Conservation (phyloP, 2,113 vertebrate species). For the Centropus unirufus region DNA sequence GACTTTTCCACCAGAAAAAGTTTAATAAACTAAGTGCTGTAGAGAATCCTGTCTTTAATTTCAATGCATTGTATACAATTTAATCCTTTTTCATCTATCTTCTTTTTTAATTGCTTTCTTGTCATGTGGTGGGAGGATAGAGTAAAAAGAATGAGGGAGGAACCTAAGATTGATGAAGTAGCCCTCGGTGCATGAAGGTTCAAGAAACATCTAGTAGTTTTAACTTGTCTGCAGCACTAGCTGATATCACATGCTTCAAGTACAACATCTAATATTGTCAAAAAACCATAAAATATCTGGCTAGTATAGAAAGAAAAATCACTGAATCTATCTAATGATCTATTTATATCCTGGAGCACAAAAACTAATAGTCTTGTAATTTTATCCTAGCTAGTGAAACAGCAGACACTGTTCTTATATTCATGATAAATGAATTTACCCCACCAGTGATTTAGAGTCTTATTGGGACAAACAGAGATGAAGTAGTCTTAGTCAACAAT, state of each 20-base stretch:
- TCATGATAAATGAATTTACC: conserved; percentile 44
- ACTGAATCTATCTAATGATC: background rate
- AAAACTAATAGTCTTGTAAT: conserved; percentile 21
- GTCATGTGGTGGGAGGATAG: background rate
- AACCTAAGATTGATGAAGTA: background rate
- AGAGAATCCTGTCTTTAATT: background rate
- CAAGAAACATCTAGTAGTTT: background rate
- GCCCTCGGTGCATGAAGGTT: background rate
- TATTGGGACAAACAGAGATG: background rate
- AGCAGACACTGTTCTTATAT: background rate
- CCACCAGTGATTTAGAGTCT: conserved; percentile 10
- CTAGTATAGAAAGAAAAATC: conserved; percentile 13
- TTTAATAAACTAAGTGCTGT: background rate
- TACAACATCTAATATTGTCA: background rate
- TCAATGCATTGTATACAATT: background rate
- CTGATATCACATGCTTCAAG: background rate
- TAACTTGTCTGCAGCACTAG: background rate
- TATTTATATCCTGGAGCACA: conserved; percentile 21
- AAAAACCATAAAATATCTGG: background rate
- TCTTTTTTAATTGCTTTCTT: background rate
- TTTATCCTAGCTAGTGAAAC: conserved; percentile 48
- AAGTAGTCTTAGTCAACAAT: background rate
- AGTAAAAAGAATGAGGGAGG: background rate
- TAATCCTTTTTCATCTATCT: background rate
- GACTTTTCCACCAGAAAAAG: background rate